Percentiles rank a stretch among this genome's conserved stretches.
Conservation (phyloP, 2,797 vertebrate species). For the Rhadinocentrus ornatus region DNA sequence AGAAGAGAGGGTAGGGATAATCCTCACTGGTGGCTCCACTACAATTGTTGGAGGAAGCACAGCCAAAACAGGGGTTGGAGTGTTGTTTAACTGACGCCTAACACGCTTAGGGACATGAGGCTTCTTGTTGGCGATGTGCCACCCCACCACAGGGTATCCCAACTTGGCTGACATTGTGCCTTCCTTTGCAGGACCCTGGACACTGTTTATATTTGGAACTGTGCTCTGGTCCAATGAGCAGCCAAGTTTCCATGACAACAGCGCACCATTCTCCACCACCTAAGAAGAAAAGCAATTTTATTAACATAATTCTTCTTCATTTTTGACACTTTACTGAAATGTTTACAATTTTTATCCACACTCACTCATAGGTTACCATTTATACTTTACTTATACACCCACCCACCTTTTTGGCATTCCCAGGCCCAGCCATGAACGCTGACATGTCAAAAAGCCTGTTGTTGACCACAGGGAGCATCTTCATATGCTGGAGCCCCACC, state of each 20-base stretch:
- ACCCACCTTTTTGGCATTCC: constrained; percentile 95
- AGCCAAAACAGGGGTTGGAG: constrained; percentile 85
- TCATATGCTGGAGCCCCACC: constrained; percentile 91
- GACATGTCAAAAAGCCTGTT: constrained; percentile 99
- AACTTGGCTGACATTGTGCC: constrained; percentile 94
- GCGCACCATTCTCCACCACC: constrained; percentile 94
- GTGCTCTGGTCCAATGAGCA: constrained; percentile 93
- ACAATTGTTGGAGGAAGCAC: constrained; percentile 89
- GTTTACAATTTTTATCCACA: background rate
- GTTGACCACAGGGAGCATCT: constrained; percentile 95
- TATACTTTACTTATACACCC: background rate
- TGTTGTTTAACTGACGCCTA: constrained; percentile 92
- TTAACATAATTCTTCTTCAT: background rate
- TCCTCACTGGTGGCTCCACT: constrained; percentile 89
- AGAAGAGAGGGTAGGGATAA: constrained; percentile 93
- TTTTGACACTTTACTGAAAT: background rate
- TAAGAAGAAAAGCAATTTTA: constrained; percentile 12
- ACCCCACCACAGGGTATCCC: constrained; percentile 96
- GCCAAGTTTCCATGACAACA: constrained; percentile 96
- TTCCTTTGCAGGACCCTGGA: constrained; percentile 93
- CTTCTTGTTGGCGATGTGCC: constrained; percentile 99
- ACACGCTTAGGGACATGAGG: constrained; percentile 91
- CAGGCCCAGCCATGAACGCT: constrained; percentile 97
- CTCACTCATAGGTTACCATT: background rate
- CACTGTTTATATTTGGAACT: constrained; percentile 91